phyloP scores from a whole-genome alignment of 2,888 invertebrate species.

The Pachymerium ferrugineum region DNA sequence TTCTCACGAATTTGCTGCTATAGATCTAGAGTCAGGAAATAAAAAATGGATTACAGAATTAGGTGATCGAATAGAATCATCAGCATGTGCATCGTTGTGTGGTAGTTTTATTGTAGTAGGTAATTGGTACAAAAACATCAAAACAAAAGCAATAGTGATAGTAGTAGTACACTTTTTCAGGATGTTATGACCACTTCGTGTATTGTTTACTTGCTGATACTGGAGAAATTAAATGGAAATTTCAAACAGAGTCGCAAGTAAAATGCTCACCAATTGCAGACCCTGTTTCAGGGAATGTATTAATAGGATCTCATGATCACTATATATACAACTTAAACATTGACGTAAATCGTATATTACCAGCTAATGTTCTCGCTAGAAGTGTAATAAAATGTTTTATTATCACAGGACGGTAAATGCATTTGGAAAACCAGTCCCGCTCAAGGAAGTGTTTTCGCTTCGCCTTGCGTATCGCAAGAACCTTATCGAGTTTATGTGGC shows the following conservation, averaged over 20 bases:
- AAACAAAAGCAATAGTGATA: neutral
- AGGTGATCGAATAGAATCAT: conserved; percentile 68
- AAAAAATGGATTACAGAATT: conserved; percentile 49
- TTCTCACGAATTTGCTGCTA: conserved; percentile 62
- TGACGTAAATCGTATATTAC: conserved; percentile 55
- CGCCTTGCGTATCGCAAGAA: conserved; percentile 44
- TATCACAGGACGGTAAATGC: conserved; percentile 38
- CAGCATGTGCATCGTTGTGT: conserved; percentile 49
- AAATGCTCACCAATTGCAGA: conserved; percentile 58
- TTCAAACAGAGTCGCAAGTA: conserved; percentile 57
- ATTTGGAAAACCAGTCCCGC: conserved; percentile 48
- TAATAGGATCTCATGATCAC: conserved; percentile 68
- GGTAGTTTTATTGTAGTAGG: conserved; percentile 60
- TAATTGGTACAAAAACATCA: conserved; percentile 39
- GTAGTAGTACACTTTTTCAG: conserved; percentile 43
- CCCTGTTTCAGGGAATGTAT: conserved; percentile 52
- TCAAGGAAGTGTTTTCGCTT: conserved; percentile 53
- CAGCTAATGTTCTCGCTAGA: too few species aligned
- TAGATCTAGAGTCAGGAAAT: conserved; percentile 55
- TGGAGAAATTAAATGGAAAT: conserved; percentile 59
- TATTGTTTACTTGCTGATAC: conserved; percentile 58
- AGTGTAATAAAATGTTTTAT: too few species aligned
- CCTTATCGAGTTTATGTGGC: conserved; percentile 51
- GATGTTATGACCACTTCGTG: conserved; percentile 67
- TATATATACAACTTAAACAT: conserved; percentile 57